Evolutionary conservation across 1,140 invertebrate species (phyloP).

Genomic region (Atopsyche davidsoni): DNA sequence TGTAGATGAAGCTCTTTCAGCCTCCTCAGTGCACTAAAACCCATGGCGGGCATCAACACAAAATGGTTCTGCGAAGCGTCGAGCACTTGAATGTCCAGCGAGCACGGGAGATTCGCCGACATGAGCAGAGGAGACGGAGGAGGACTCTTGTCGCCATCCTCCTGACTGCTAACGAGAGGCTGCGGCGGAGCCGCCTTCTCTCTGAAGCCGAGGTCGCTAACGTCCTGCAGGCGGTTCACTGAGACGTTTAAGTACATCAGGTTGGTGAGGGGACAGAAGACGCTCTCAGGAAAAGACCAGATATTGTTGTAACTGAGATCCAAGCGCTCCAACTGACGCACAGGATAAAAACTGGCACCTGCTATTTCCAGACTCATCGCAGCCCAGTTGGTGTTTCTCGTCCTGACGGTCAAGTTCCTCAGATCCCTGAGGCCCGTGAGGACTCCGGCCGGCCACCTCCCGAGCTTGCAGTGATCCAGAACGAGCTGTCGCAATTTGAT

Average conservation of each 20-base stretch:
- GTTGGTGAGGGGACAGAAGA: constrained; percentile 76
- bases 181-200: constrained; percentile 51
- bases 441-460: constrained; percentile 66
- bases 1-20: constrained; percentile 71
- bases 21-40: constrained; percentile 68
- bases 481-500: constrained; percentile 68
- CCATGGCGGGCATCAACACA: constrained; percentile 68
- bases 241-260: constrained; percentile 74
- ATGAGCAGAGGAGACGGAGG: constrained; percentile 40
- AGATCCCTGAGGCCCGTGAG: constrained; percentile 69
- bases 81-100: constrained; percentile 71
- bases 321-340: constrained; percentile 69
- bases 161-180: constrained; percentile 56
- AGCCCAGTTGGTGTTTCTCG: constrained; percentile 71
- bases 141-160: constrained; percentile 38
- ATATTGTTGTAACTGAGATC: constrained; percentile 86
- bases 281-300: constrained; percentile 75
- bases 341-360: constrained; percentile 62
- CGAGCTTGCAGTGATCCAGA: constrained; percentile 80
- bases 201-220: constrained; percentile 71
- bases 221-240: constrained; percentile 76
- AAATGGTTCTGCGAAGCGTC: constrained; percentile 84
- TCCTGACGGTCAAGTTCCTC: constrained; percentile 73
- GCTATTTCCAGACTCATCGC: constrained; percentile 72
- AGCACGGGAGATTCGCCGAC: constrained; percentile 53